Evolutionary conservation across 1,140 invertebrate genomes (phyloP), one percentile per base, ranked within the genome.

Genomic region (Orius laevigatus): DNA sequence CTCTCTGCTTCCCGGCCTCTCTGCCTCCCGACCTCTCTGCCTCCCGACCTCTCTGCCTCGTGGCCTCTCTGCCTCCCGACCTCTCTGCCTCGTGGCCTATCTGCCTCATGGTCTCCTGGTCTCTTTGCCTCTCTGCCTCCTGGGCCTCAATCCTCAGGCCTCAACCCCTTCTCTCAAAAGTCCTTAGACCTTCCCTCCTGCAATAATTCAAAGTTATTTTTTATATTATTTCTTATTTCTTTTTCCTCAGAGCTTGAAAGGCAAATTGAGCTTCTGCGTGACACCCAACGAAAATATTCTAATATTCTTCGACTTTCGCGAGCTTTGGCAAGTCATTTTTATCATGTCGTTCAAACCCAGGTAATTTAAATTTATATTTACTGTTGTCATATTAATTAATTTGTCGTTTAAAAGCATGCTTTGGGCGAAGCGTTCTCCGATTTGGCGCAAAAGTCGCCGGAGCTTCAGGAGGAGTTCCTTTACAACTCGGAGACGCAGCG

Each of bases 401-500:
- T 42, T 42, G 36, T n/a, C 11, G 3, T 38, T 38, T 3, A 38
- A n/a, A 38, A 81, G 71, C 78, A 84, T 61, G 75, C 76, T 34
- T 69, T 93, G 18, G 84, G 83, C 0, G 87, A 91, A 59, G 80
- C 84, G n/a, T 94, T 96, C 64, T 81, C 86, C n/a, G 90, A 95
- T 58, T 65, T 95, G 40, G 84, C 89, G 35, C 89, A 94, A 66
- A 90, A 91, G 67, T 90, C 86, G 32, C 90, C 91, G 0, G 91
- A 95, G 62, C 70, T 97, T 36, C 88, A 93, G 65, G 83, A 92
- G 60, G 87, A 93, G 65, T 96, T 97, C 67, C 70, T 86, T 18
- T 92, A 91, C 60, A 96, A 96, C 68, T 86, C 89, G 25, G 89
- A 95, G 68, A 93, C 90, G 20, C 91, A 96, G 69, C 73, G 87